Evolutionary conservation across 2,113 vertebrate species (phyloP).

Genomic region (Gobio gobio): DNA sequence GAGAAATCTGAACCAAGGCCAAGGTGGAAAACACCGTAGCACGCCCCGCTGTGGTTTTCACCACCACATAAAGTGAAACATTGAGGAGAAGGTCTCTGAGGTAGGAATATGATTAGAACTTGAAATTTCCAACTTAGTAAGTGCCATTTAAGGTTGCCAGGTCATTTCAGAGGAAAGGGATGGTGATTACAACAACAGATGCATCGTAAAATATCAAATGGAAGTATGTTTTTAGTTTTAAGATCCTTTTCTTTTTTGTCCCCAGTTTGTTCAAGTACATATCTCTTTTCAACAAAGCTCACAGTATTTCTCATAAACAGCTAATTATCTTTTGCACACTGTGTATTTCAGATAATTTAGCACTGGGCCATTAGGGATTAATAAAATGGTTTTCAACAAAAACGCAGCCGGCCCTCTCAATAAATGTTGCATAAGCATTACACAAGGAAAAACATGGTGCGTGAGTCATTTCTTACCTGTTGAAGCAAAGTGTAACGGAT

Average conservation of each 20-base stretch:
- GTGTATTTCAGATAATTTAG: neutral
- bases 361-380: neutral
- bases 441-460: too few relatives aligned
- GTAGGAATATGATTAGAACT: constrained; percentile 10
- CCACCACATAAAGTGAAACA: constrained; percentile 36
- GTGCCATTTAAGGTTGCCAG: constrained; percentile 28
- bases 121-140: constrained; percentile 1
- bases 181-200: constrained; percentile 3
- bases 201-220: neutral
- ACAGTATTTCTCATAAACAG: neutral
- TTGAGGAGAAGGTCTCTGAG: constrained; percentile 35
- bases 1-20: constrained; percentile 48
- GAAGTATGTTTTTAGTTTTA: neutral
- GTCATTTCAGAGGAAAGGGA: constrained; percentile 21
- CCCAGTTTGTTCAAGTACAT: neutral
- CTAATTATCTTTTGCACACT: neutral
- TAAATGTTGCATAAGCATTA: neutral
- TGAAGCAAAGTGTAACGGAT: constrained; percentile 86
- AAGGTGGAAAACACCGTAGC: constrained; percentile 34
- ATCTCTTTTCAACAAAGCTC: neutral
- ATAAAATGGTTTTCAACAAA: neutral
- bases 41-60: constrained; percentile 28
- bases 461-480: constrained; percentile 77
- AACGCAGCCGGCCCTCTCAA: neutral
- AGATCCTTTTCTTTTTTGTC: neutral